Evolutionary conservation across 2,888 invertebrate genomes (phyloP).

Genomic region (Taphrorychus bicolor): DNA sequence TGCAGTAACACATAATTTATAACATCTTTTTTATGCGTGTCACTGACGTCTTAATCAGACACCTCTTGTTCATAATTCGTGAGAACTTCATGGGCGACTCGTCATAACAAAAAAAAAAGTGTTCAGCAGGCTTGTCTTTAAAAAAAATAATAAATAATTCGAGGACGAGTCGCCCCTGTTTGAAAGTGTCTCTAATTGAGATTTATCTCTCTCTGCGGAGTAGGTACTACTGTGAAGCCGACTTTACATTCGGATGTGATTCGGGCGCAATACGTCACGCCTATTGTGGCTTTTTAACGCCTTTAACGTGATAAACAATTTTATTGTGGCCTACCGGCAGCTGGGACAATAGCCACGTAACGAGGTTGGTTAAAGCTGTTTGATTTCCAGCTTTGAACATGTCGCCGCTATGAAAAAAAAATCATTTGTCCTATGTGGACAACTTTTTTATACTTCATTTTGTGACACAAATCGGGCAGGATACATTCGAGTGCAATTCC

Average conservation of each 20-base stretch:
- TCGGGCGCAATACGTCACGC: constrained; percentile 37
- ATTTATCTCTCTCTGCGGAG: constrained; percentile 51
- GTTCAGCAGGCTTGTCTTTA: background rate
- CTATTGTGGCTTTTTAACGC: constrained; percentile 40
- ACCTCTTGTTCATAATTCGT: constrained; percentile 1
- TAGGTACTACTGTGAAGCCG: constrained; percentile 28
- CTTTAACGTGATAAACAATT: constrained; percentile 39
- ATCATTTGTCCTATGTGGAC: no score
- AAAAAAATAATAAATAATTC: no score
- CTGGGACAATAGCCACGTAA: constrained; percentile 31
- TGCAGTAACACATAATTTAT: background rate
- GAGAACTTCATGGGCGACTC: background rate
- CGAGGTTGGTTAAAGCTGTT: constrained; percentile 22
- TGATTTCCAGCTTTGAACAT: background rate
- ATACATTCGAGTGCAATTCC: no score
- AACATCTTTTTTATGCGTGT: background rate
- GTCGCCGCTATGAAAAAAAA: no score
- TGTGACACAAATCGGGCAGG: no score
- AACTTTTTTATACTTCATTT: no score
- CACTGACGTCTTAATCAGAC: background rate
- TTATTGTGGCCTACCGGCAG: constrained; percentile 33
- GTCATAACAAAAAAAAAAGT: background rate
- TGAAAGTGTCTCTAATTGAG: constrained; percentile 48
- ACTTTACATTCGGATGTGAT: constrained; percentile 27
- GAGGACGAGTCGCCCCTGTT: constrained; percentile 2